Evolutionary conservation across 2,797 vertebrate species (phyloP).

Genomic region (Pseudotriccus pelzelni): DNA sequence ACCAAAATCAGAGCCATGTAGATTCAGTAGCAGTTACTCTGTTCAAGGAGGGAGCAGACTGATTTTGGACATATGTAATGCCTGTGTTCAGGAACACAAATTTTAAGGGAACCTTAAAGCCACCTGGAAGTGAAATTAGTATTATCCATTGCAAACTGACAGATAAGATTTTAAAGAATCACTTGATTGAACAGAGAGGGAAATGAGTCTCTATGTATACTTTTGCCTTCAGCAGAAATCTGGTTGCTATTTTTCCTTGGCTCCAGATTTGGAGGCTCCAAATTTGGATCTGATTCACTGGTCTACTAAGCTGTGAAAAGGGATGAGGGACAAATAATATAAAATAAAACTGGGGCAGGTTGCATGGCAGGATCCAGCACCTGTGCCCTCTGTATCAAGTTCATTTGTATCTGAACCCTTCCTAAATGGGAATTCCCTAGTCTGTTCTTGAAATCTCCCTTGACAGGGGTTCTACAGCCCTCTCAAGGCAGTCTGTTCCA

Average conservation of each 20-base stretch:
- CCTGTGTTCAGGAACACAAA: neutral
- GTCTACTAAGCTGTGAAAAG: neutral
- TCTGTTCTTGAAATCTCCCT: neutral
- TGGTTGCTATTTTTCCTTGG: neutral
- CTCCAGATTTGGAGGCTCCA: neutral
- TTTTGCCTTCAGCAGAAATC: neutral
- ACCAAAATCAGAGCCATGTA: neutral
- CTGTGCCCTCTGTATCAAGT: neutral
- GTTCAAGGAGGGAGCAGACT: accelerated
- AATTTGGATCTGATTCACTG: neutral
- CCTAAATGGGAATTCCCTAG: neutral
- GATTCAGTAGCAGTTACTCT: neutral
- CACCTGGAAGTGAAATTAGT: neutral
- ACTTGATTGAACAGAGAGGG: neutral
- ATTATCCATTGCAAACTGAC: neutral
- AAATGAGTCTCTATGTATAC: neutral
- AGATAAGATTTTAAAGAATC: neutral
- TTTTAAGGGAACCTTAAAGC: neutral
- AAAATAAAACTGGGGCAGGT: neutral
- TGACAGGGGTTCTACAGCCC: neutral
- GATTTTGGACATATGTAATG: accelerated
- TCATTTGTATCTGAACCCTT: neutral
- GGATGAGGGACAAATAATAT: neutral
- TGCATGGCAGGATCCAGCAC: neutral
- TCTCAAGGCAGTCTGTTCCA: neutral